A percentile compares a stretch with the other conserved stretches of the same genome.
Evolutionary conservation across 2,113 vertebrate species (phyloP).

Genomic region (Cephalophus harveyi): DNA sequence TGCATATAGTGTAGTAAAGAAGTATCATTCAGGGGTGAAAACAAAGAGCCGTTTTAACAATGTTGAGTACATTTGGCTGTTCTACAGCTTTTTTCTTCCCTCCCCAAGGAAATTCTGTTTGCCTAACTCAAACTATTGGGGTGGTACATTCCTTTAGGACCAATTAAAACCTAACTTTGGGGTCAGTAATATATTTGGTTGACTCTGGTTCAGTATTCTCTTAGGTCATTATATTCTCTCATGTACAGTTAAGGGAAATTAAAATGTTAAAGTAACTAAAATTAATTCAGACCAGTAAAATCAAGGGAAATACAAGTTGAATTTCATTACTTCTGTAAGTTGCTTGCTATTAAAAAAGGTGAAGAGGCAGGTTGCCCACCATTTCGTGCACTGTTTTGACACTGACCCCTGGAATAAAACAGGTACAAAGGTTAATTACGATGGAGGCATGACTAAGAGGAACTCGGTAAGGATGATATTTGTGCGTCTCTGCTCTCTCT

Average conservation of each 20-base stretch:
- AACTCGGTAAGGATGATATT: conserved; percentile 10
- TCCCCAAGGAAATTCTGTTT: conserved; percentile 64
- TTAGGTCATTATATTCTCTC: conserved; percentile 69
- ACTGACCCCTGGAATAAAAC: conserved; percentile 46
- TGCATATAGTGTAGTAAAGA: conserved; percentile 71
- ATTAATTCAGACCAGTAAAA: conserved; percentile 69
- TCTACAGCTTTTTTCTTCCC: conserved; percentile 56
- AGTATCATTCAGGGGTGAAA: conserved; percentile 57
- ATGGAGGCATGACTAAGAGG: conserved; percentile 34
- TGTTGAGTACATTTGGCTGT: conserved; percentile 64
- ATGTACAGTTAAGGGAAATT: conserved; percentile 66
- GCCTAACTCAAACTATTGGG: conserved; percentile 62
- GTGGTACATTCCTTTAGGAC: conserved; percentile 75
- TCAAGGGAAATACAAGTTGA: conserved; percentile 67
- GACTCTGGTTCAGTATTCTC: conserved; percentile 71
- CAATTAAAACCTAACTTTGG: conserved; percentile 67
- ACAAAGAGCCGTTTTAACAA: conserved; percentile 71
- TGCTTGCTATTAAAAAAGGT: conserved; percentile 64
- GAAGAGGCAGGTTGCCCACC: conserved; percentile 53
- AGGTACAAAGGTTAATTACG: neutral
- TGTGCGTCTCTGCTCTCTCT: conserved; percentile 46
- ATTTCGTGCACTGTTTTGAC: conserved; percentile 31
- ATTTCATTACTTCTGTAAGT: conserved; percentile 64
- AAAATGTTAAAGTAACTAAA: conserved; percentile 67
- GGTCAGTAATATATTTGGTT: conserved; percentile 63